Evolutionary conservation across 2,888 invertebrate genomes (phyloP), one percentile per base, ranked within the genome.

Genomic region (Drosophila nigritarsus): DNA sequence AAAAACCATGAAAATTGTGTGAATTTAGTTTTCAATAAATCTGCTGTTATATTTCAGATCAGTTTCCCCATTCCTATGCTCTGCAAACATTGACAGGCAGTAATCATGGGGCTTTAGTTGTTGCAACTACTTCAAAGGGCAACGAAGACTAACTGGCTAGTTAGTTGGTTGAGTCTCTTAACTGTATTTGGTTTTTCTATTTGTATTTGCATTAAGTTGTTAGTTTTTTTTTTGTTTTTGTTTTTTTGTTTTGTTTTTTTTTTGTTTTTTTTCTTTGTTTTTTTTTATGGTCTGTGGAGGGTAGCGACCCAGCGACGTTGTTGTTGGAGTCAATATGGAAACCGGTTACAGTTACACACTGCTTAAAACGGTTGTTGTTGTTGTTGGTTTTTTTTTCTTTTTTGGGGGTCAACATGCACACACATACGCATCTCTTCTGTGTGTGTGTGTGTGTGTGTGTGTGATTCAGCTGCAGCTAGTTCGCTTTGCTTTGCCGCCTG

Each of bases 321-420:
- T 48, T 50, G 70, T 59, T 78, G 62, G 51, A 64, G 63, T 62
- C 48, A 60, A 64, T 61, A 61, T 68, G 50, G 53, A 82, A 84
- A 87, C 87, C 88, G 85, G 84, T 84, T 84, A 80, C 80, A 80
- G 85, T 84, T 87, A 82, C 82, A 87, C 60, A 62, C 61, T 53
- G 68, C 61, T 63, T 56, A 32, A 59, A 65, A 75, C 68, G n/a
- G 45, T 49, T 61, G 48, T 55, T 42, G 30, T 40, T 34, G 18
- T n/a, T 40, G 40, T 27, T 34, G 62, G n/a, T n/a, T 50, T 15
- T 30, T 40, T 29, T 38, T 67, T 42, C 48, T 51, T 74, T 78
- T 79, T 78, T 78, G 72, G 80, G 80, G 78, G 78, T 79, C 80
- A 79, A 79, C 71, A 56, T 59, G 53, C 53, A 51, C 36, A 60